These are phyloP conservation scores for Oplegnathus fasciatus DNA, from an alignment of 2,113 vertebrate genomes.

Conservation along the genomic window DNA sequence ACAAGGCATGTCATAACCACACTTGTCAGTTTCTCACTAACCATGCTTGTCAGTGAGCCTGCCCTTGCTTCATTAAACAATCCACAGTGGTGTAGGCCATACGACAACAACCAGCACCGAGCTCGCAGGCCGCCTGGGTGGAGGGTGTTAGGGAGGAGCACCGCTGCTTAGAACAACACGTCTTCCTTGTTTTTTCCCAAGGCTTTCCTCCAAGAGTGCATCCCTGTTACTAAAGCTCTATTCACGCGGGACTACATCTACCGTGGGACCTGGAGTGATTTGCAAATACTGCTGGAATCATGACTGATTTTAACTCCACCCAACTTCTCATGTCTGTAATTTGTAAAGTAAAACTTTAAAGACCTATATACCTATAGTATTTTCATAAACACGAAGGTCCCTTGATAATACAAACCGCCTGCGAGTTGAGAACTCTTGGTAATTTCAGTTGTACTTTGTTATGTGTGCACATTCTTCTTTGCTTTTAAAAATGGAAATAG, in stretches of 20 bases:
- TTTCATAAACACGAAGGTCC: not conserved
- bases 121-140: slow-evolving; percentile 9
- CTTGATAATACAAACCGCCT: not conserved
- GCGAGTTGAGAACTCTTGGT: not conserved
- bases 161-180: slow-evolving; percentile 10
- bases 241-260: no score
- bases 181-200: not conserved
- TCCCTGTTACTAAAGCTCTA: no score
- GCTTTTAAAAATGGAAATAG: not conserved
- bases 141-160: slow-evolving; percentile 23
- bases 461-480: no score
- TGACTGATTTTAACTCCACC: no score
- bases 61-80: slow-evolving; percentile 71
- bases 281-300: no score
- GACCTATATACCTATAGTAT: not conserved
- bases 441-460: not conserved
- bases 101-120: slow-evolving; percentile 34
- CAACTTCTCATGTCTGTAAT: not conserved
- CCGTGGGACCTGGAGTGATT: no score
- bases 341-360: not conserved
- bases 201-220: no score
- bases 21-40: slow-evolving; percentile 53
- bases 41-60: slow-evolving; percentile 61
- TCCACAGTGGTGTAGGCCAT: slow-evolving; percentile 38
- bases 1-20: slow-evolving; percentile 65